Evolutionary conservation across 2,113 vertebrate genomes (phyloP).

Genomic region (Propithecus coquereli): DNA sequence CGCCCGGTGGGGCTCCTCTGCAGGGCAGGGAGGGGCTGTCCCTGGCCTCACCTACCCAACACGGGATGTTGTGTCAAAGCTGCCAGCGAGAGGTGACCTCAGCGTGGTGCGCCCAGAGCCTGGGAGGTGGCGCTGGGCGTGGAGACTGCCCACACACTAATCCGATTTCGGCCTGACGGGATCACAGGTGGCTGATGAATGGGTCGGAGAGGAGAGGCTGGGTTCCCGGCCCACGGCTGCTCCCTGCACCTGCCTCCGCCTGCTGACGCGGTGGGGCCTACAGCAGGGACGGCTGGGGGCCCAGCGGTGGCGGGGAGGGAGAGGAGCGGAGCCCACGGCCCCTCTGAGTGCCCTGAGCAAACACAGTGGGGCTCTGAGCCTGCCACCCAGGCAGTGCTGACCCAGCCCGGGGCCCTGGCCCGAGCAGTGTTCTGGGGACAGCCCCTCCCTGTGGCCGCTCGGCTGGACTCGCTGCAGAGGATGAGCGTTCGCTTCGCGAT

Average conservation of each 20-base stretch:
- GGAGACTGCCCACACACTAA: background rate
- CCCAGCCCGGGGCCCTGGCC: background rate
- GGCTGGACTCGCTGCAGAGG: background rate
- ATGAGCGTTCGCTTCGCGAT: rapidly evolving
- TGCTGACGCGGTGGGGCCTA: rapidly evolving
- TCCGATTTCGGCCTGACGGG: background rate
- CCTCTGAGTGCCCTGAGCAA: background rate
- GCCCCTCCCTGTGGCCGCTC: background rate
- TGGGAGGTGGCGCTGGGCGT: background rate
- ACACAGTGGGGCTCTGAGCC: too few relatives aligned
- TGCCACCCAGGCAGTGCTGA: background rate
- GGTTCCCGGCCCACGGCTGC: too few relatives aligned
- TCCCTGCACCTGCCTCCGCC: too few relatives aligned
- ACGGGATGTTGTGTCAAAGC: background rate
- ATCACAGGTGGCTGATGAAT: rapidly evolving
- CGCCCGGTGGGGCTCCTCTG: rapidly evolving
- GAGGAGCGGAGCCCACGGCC: background rate
- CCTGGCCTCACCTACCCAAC: too few relatives aligned
- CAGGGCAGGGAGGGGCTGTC: rapidly evolving
- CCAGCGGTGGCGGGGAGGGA: background rate
- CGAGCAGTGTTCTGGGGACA: background rate
- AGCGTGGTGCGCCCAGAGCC: background rate
- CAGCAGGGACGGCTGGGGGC: background rate
- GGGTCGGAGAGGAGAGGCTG: background rate
- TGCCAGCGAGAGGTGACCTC: background rate